phyloP scores from a whole-genome alignment of 2,888 invertebrate genomes.

The Campoletis raptor region DNA sequence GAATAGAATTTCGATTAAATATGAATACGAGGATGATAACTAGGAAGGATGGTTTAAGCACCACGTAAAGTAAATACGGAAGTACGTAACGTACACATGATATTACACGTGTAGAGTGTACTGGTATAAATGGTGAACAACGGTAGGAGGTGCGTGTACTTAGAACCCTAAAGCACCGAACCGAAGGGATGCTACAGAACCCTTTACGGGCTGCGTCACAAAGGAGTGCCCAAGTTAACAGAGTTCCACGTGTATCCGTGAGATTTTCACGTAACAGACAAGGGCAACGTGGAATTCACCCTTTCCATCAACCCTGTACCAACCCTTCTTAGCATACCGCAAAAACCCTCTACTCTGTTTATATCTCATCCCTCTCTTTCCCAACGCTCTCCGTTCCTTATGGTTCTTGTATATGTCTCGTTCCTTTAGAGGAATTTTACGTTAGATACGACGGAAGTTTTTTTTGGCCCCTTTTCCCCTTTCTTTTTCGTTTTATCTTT shows the following conservation, averaged over 20 bases:
- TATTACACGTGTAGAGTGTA: not conserved
- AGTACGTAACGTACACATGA: slow-evolving; percentile 17
- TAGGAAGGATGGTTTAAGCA: slow-evolving; percentile 36
- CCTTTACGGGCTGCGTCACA: slow-evolving; percentile 80
- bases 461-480: slow-evolving; percentile 43
- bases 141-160: slow-evolving; percentile 39
- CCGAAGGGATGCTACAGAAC: slow-evolving; percentile 71
- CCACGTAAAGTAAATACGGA: slow-evolving; percentile 45
- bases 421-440: slow-evolving; percentile 69
- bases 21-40: not conserved
- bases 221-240: slow-evolving; percentile 77
- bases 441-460: slow-evolving; percentile 64
- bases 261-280: slow-evolving; percentile 41
- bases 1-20: not conserved
- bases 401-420: slow-evolving; percentile 60
- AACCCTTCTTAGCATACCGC: slow-evolving; percentile 50
- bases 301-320: slow-evolving; percentile 37
- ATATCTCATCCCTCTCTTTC: slow-evolving; percentile 24
- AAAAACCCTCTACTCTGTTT: slow-evolving; percentile 50
- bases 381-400: slow-evolving; percentile 44
- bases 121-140: slow-evolving; percentile 24
- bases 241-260: slow-evolving; percentile 55
- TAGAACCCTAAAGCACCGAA: slow-evolving; percentile 63
- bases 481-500: slow-evolving; percentile 46
- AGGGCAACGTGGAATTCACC: slow-evolving; percentile 56